Evolutionary conservation across 2,888 invertebrate genomes (phyloP), one percentile per base, ranked within the genome.

Genomic region (Craniophora ligustri): DNA sequence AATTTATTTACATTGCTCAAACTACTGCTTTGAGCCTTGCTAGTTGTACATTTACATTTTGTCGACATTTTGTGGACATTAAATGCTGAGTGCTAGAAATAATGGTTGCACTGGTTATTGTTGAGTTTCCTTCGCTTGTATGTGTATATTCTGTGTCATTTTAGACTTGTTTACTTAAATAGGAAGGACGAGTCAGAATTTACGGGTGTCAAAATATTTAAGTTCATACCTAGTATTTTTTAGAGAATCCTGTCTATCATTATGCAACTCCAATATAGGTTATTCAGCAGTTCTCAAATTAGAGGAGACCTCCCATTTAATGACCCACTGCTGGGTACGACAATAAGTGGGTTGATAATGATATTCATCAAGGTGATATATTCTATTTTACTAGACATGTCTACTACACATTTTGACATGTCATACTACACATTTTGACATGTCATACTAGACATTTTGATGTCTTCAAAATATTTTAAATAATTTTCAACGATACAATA

Each of bases 1-100:
- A 69, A 72, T 72, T 58, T 71, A 71, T 71, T 72, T 63, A 63
- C 70, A 55, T 50, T 47, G 44, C 54, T 57, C 56, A 49, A 68
- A 71, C 56, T 67, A 64, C 35, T 48, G 63, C 55, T 66, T 48
- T 65, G 60, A 51, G 35, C 49, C n/a, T 7, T 41, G 23, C 19
- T 44, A 23, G 55, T 32, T 23, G 46, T 36, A 48, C 31, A 57
- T 72, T 69, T 63, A 58, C 59, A 72, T 69, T 63, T 67, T 41
- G 55, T 54, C 44, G 28, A 51, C 63, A 57, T 66, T 69, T 56
- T 39, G 59, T 56, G 32, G 42, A 50, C 51, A 53, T 63, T 63
- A 50, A 58, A 31, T 19, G 13, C 31, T 21, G 38, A 71, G 46
- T 50, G 45, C 35, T 53, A 16, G 23, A 36, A 72, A 57, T 72